phyloP scores from a whole-genome alignment of 1,140 invertebrate species.

The Acromyrmex heyeri region DNA sequence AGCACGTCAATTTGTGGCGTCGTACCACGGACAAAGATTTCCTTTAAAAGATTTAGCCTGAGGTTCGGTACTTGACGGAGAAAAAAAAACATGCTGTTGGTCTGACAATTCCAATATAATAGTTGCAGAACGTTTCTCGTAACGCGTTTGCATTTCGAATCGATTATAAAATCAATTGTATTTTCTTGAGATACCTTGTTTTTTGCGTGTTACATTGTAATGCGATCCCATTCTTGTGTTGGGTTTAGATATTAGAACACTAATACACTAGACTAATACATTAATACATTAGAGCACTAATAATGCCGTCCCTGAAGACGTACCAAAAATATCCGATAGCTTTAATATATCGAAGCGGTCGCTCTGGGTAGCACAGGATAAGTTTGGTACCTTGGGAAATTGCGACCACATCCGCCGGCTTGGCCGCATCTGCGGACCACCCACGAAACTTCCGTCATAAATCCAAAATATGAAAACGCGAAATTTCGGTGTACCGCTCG shows the following conservation, averaged over 20 bases:
- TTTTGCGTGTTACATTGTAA: background rate
- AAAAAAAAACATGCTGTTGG: background rate
- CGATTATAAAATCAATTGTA: background rate
- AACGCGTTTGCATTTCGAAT: background rate
- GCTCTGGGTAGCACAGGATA: slow-evolving; percentile 69
- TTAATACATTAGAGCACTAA: background rate
- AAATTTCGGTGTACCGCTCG: slow-evolving; percentile 64
- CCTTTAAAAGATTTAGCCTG: background rate
- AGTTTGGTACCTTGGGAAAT: slow-evolving; percentile 70
- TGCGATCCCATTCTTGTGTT: background rate
- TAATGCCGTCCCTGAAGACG: slow-evolving; percentile 38
- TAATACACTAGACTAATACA: slow-evolving; percentile 31
- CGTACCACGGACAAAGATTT: background rate
- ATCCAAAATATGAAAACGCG: slow-evolving; percentile 66
- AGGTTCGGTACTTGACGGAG: background rate
- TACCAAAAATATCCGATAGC: slow-evolving; percentile 77
- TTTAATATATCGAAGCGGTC: slow-evolving; percentile 74
- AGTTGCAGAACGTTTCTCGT: background rate
- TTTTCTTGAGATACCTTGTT: background rate
- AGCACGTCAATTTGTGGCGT: background rate
- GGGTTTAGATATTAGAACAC: background rate
- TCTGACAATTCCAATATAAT: background rate
- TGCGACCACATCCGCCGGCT: slow-evolving; percentile 80
- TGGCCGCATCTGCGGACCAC: slow-evolving; percentile 82
- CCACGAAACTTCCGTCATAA: slow-evolving; percentile 74